Percentiles rank a stretch among this genome's conserved stretches.
phyloP scores from a whole-genome alignment of 2,113 vertebrate genomes.

The Ginglymostoma cirratum region DNA sequence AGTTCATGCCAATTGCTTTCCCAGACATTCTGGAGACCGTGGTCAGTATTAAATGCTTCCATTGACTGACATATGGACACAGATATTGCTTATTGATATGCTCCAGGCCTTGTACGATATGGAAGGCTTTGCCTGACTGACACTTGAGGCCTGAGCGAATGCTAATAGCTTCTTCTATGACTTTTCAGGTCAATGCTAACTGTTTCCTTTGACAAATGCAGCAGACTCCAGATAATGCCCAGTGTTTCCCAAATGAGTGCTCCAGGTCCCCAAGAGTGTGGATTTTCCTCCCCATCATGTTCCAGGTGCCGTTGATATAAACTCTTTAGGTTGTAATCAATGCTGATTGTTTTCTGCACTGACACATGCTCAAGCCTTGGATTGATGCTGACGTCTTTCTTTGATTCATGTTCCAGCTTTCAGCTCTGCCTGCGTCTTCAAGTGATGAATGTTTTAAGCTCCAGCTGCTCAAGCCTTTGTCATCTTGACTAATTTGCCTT shows the following conservation, averaged over 20 bases:
- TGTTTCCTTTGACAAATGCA: slow-evolving; percentile 14
- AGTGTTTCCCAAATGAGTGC: neutral
- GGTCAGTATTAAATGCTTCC: neutral
- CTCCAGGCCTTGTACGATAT: neutral
- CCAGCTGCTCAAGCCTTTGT: neutral
- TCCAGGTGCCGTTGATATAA: neutral
- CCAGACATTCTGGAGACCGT: neutral
- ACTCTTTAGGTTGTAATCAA: neutral
- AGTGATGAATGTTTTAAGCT: neutral
- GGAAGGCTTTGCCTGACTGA: neutral
- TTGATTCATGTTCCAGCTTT: neutral
- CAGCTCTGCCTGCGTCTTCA: neutral
- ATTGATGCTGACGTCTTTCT: neutral
- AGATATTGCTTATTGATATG: neutral
- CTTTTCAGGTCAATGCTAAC: neutral
- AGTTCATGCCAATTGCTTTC: neutral
- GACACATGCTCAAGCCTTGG: neutral
- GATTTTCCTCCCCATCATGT: neutral
- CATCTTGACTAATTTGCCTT: neutral
- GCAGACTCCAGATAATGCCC: neutral
- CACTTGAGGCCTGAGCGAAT: neutral
- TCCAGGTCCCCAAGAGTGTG: neutral
- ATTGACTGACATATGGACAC: neutral
- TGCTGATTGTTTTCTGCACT: slow-evolving; percentile 18
- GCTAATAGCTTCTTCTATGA: neutral